Base-by-base conservation (phyloP, 2,888 invertebrate species). In the Rhagonycha lutea region DNA sequence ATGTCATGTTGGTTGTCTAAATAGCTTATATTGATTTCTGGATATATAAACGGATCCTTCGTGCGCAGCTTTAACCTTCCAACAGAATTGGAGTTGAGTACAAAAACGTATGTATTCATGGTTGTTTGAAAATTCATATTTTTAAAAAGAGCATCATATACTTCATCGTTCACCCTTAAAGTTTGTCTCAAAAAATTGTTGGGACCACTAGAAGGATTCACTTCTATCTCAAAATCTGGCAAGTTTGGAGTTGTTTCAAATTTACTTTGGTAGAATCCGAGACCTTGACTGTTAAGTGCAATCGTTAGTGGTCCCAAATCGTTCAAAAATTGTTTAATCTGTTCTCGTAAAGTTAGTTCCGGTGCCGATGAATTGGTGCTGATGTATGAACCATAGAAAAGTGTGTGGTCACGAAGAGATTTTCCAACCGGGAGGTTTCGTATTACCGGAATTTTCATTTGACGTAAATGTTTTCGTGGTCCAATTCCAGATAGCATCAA, bases 401-500 rank as follows among this genome's bases (percentile, higher is more conserved):
- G 92, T 2, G 94, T 89, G 82, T 95, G 95, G 85, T 95, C 95
- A 85, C 94, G 94, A 0, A 95, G 89, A 86, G 95, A 95, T 81
- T 91, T 90, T 5, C 95, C 95, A 0, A 95, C 95, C 0, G 91
- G 92, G 3, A 94, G 89, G 83, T 95, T 90, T 76, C 91, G 89
- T 61, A 94, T 83, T 4, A 92, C 89, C 0, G 89, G 84, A 70
- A 95, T 93, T 3, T 89, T 89, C 9, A 91, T 82, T 61, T 90
- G 87, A 3, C 85, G 80, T 4, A 94, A 87, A 83, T 94, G 91
- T 0, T 90, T 87, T 14, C 84, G 86, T 0, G 94, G 94, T 0
- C 94, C 94, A 24, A 96, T 88, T 11, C 96, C 96, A 0, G 96
- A 96, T 11, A 96, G 86, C 94, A 96, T 93, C 67, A 97, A 86